phyloP scores from a whole-genome alignment of 2,888 invertebrate species.

The Ecdyonurus torrentis region DNA sequence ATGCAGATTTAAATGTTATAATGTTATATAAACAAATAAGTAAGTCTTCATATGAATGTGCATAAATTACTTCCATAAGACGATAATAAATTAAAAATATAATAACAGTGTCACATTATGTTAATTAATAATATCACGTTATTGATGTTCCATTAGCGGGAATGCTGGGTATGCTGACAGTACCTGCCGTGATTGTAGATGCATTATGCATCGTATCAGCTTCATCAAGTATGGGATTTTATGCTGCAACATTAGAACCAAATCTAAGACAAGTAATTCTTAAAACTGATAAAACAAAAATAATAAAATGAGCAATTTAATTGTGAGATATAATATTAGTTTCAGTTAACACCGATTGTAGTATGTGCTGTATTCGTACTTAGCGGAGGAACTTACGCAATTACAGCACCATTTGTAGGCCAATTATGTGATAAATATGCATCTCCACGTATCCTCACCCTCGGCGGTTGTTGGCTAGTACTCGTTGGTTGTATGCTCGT shows the following conservation, averaged over 20 bases:
- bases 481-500: slow-evolving; percentile 27
- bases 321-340: slow-evolving; percentile 20
- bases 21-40: too few relatives aligned
- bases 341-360: slow-evolving; percentile 24
- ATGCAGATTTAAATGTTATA: too few relatives aligned
- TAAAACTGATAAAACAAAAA: not conserved
- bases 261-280: slow-evolving; percentile 27
- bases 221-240: slow-evolving; percentile 28
- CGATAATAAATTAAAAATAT: too few relatives aligned
- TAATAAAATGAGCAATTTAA: not conserved
- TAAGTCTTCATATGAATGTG: too few relatives aligned
- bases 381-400: slow-evolving; percentile 28
- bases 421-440: slow-evolving; percentile 27
- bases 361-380: slow-evolving; percentile 29
- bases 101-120: too few relatives aligned
- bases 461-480: slow-evolving; percentile 21
- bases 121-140: too few relatives aligned
- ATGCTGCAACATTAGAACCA: slow-evolving; percentile 36
- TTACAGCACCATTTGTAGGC: slow-evolving; percentile 29
- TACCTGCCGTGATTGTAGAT: slow-evolving; percentile 24
- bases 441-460: slow-evolving; percentile 37
- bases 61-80: too few relatives aligned
- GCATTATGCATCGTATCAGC: slow-evolving; percentile 22
- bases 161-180: slow-evolving; percentile 15
- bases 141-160: too few relatives aligned